phyloP scores from a whole-genome alignment of 1,140 invertebrate species.

The Meloidogyne chitwoodi region DNA sequence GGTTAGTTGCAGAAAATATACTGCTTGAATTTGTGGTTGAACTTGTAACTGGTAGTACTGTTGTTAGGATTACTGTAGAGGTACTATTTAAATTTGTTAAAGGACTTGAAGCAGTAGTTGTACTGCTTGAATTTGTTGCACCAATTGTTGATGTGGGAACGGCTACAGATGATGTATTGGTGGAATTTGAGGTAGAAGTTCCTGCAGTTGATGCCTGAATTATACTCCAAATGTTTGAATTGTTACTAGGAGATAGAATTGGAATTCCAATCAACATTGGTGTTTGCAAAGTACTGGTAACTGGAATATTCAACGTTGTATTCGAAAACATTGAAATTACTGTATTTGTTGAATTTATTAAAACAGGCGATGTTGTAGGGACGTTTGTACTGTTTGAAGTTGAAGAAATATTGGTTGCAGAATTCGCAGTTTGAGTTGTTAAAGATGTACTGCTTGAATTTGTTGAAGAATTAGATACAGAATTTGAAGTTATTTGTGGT shows the following conservation, averaged over 20 bases:
- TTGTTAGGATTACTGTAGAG: neutral
- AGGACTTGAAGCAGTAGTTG: neutral
- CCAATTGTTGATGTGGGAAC: no score
- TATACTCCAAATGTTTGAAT: neutral
- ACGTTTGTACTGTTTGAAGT: neutral
- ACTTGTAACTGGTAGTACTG: neutral
- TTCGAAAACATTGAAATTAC: neutral
- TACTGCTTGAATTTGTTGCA: no score
- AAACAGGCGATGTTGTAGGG: neutral
- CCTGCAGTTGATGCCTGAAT: neutral
- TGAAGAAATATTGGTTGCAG: neutral
- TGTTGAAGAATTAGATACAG: neutral
- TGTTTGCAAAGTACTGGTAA: neutral
- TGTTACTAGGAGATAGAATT: neutral
- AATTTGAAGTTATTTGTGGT: no score
- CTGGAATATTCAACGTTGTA: neutral
- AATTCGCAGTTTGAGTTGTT: neutral
- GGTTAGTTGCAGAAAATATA: neutral
- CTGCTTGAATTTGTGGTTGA: neutral
- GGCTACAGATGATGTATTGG: neutral
- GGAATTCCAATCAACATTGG: neutral
- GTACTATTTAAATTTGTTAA: neutral
- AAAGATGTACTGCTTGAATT: neutral
- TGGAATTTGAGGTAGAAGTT: no score
- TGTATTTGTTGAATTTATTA: neutral